These are phyloP conservation scores for Macrophya alboannulata DNA, from an alignment of 2,888 invertebrate species.

Conservation along the genomic window DNA sequence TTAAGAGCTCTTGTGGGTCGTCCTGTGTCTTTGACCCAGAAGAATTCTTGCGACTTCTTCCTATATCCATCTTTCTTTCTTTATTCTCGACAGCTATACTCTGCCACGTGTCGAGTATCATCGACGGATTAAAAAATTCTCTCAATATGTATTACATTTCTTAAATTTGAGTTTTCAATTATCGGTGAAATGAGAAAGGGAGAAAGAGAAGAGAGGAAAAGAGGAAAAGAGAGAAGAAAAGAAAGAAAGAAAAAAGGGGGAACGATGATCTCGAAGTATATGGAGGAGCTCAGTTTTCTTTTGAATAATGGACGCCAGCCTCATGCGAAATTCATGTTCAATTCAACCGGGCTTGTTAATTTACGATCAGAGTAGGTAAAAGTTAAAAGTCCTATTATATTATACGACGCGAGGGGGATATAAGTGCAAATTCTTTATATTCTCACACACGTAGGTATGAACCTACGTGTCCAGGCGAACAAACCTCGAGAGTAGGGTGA, in stretches of 20 bases:
- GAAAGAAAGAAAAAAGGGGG: background rate
- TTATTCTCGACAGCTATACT: background rate
- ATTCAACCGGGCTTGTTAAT: slow-evolving; percentile 70
- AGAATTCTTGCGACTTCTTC: slow-evolving; percentile 7
- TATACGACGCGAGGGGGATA: slow-evolving; percentile 7
- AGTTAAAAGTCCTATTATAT: slow-evolving; percentile 61
- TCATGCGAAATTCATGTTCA: slow-evolving; percentile 73
- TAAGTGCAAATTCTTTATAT: slow-evolving; percentile 29
- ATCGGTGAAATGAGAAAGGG: background rate
- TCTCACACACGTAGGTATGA: slow-evolving; percentile 2
- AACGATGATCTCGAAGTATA: background rate
- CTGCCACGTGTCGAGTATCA: background rate
- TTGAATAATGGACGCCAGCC: slow-evolving; percentile 69
- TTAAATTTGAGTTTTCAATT: background rate
- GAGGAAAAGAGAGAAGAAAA: background rate
- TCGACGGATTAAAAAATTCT: background rate
- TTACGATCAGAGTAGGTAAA: slow-evolving; percentile 67
- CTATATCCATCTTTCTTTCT: background rate
- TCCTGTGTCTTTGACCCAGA: slow-evolving; percentile 9
- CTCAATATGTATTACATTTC: background rate
- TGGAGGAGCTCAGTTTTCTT: slow-evolving; percentile 40
- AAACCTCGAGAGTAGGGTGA: background rate
- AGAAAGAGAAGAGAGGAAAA: background rate
- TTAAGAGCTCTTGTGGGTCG: slow-evolving; percentile 9
- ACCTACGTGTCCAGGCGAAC: background rate